phyloP scores from a whole-genome alignment of 2,113 vertebrate species.

The Rhombomys opimus region DNA sequence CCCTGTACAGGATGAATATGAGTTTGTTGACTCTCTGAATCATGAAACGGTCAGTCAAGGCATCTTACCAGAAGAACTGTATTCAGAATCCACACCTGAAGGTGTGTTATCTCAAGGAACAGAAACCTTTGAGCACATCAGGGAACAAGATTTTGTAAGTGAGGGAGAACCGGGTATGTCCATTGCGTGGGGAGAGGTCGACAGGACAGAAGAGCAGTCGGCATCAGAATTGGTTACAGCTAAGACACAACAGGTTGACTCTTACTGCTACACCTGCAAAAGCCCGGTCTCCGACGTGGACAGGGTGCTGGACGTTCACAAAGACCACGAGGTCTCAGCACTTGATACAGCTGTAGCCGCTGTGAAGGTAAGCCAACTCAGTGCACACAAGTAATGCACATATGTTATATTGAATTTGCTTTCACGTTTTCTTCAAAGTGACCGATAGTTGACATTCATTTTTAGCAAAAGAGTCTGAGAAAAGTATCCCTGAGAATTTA shows the following conservation, averaged over 20 bases:
- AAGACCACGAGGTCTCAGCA: slow-evolving; percentile 89
- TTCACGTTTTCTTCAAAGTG: slow-evolving; percentile 44
- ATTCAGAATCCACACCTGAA: slow-evolving; percentile 78
- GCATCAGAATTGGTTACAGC: slow-evolving; percentile 77
- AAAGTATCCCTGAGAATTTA: slow-evolving; percentile 21
- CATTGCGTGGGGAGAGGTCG: slow-evolving; percentile 86
- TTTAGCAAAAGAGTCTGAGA: slow-evolving; percentile 39
- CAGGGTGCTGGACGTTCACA: slow-evolving; percentile 89
- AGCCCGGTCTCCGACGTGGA: slow-evolving; percentile 91
- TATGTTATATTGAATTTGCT: background rate
- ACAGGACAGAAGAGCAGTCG: slow-evolving; percentile 88
- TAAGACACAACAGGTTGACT: slow-evolving; percentile 88
- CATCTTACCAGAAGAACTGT: slow-evolving; percentile 84
- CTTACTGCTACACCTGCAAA: slow-evolving; percentile 93
- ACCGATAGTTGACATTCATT: slow-evolving; percentile 40
- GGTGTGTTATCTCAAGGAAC: slow-evolving; percentile 84
- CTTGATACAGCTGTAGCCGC: slow-evolving; percentile 91
- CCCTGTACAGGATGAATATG: slow-evolving; percentile 84
- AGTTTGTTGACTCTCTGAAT: slow-evolving; percentile 87
- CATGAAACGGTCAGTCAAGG: slow-evolving; percentile 91
- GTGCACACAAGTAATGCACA: background rate
- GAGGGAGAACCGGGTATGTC: slow-evolving; percentile 79
- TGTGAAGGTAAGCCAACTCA: slow-evolving; percentile 90
- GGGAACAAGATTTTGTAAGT: slow-evolving; percentile 82
- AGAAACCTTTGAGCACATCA: slow-evolving; percentile 80